phyloP scores from a whole-genome alignment of 2,797 vertebrate genomes.

The Chelon auratus region DNA sequence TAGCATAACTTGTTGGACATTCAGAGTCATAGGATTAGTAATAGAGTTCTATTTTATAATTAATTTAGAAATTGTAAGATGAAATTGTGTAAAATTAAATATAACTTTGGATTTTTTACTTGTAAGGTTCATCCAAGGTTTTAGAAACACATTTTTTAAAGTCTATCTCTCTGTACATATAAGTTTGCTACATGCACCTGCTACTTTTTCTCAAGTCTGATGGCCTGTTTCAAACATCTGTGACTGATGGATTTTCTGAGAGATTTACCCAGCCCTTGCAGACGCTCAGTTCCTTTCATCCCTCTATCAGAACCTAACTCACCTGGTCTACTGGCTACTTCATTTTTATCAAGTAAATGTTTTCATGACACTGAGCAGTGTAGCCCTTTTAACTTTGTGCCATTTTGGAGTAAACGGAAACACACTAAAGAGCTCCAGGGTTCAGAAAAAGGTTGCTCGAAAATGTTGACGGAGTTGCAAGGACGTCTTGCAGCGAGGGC shows the following conservation, averaged over 20 bases:
- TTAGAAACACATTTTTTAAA: background rate
- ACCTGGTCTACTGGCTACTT: conserved; percentile 14
- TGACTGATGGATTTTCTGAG: conserved; percentile 25
- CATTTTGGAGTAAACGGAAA: conserved; percentile 47
- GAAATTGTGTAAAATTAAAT: conserved; percentile 39
- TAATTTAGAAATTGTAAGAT: background rate
- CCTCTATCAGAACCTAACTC: conserved; percentile 15
- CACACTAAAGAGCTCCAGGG: conserved; percentile 41
- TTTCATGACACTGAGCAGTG: conserved; percentile 39
- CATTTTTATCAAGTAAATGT: conserved; percentile 28
- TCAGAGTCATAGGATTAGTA: no score
- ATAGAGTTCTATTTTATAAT: background rate
- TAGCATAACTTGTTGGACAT: background rate
- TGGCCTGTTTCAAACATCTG: background rate
- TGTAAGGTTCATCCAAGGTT: background rate
- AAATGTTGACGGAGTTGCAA: conserved; percentile 8
- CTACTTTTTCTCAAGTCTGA: conserved; percentile 47
- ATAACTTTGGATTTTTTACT: background rate
- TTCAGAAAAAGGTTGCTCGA: conserved; percentile 25
- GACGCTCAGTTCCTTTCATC: conserved; percentile 33
- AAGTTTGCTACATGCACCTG: conserved; percentile 69
- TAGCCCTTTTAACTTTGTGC: conserved; percentile 71
- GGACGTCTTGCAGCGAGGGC: conserved; percentile 7
- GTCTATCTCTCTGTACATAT: conserved; percentile 6
- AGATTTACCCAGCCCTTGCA: conserved; percentile 52